phyloP scores from a whole-genome alignment of 2,888 invertebrate genomes.

The Lasioglossum calceatum region DNA sequence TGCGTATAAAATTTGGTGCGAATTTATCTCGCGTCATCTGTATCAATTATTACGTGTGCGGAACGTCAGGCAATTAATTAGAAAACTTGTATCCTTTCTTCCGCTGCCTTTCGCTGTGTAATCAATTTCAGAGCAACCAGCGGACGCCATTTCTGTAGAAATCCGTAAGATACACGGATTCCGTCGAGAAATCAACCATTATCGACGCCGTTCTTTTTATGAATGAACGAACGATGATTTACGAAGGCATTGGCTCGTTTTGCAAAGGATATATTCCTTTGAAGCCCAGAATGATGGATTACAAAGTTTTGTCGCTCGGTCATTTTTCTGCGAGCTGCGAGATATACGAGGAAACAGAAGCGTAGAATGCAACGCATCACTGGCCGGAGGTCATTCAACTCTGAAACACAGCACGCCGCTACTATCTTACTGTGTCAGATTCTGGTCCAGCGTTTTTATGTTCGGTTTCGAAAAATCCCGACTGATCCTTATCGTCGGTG shows the following conservation, averaged over 20 bases:
- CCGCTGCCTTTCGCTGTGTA: neutral
- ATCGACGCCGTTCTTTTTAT: neutral
- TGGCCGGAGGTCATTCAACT: constrained; percentile 36
- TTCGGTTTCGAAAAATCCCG: neutral
- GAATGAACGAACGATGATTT: constrained; percentile 1
- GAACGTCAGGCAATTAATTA: neutral
- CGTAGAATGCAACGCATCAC: constrained; percentile 19
- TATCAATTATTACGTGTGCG: neutral
- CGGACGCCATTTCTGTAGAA: neutral
- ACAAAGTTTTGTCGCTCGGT: neutral
- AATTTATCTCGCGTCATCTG: neutral
- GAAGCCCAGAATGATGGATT: neutral
- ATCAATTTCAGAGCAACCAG: neutral
- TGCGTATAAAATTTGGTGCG: neutral
- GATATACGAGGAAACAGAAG: constrained; percentile 13
- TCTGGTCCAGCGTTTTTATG: constrained; percentile 2
- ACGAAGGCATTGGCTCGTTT: neutral
- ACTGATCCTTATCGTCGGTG: neutral
- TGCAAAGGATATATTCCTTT: neutral
- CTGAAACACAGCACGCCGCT: neutral
- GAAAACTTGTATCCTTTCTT: neutral
- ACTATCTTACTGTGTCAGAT: constrained; percentile 9
- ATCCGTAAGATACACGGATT: neutral
- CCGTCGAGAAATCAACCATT: neutral
- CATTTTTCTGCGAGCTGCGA: constrained; percentile 9